These are phyloP conservation scores for Urechis unicinctus DNA, from an alignment of 2,888 invertebrate genomes.

Conservation along the genomic window DNA sequence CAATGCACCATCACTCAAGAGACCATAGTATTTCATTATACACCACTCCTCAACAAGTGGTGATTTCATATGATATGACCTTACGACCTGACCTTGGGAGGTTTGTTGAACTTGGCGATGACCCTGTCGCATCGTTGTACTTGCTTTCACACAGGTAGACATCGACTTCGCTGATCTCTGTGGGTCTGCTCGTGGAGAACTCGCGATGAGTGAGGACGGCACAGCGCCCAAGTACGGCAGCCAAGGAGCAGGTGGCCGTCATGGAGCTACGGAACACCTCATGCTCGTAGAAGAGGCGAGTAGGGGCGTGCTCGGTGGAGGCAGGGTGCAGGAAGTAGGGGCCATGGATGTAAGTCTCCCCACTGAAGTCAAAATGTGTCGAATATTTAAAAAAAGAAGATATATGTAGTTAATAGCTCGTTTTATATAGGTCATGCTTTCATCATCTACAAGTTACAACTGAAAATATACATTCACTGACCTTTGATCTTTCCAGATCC, in stretches of 20 bases:
- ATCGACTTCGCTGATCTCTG: constrained; percentile 87
- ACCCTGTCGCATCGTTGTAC: constrained; percentile 73
- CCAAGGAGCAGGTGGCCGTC: constrained; percentile 84
- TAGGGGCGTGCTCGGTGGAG: constrained; percentile 71
- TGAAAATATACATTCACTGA: constrained; percentile 54
- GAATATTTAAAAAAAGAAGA: constrained; percentile 21
- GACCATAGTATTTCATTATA: no score
- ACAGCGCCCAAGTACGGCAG: constrained; percentile 80
- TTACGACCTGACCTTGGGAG: constrained; percentile 26
- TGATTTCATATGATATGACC: no score
- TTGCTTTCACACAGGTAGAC: constrained; percentile 87
- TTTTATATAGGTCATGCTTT: no score
- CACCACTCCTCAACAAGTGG: no score
- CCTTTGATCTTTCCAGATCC: constrained; percentile 88
- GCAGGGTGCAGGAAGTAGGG: constrained; percentile 85
- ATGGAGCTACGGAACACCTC: constrained; percentile 86
- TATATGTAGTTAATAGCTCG: neutral
- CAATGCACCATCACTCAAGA: no score
- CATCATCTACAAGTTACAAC: neutral
- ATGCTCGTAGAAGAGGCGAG: constrained; percentile 75
- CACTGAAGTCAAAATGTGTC: no score
- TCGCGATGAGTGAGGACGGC: constrained; percentile 83
- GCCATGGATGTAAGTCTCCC: constrained; percentile 85
- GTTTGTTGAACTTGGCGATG: constrained; percentile 44
- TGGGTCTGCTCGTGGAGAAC: constrained; percentile 82